phyloP scores from a whole-genome alignment of 2,113 vertebrate genomes.

The Oncorhynchus nerka region DNA sequence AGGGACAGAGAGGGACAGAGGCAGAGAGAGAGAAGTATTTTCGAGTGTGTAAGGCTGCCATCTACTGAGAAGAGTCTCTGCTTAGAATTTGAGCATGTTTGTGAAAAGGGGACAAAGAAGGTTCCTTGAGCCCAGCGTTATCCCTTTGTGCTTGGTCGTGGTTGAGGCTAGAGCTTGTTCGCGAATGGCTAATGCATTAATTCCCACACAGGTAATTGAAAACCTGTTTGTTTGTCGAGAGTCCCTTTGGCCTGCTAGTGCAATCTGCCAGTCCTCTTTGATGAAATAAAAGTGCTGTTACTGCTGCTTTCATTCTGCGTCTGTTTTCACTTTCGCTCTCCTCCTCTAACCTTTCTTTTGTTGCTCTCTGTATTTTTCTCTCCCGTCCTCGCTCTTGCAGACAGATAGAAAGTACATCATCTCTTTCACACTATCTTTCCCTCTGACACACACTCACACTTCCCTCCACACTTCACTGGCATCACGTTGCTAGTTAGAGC shows the following conservation, averaged over 20 bases:
- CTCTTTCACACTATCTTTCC: neutral
- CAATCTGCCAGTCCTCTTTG: neutral
- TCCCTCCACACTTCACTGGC: neutral
- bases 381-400: too few relatives aligned
- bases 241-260: neutral
- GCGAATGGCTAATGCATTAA: slow-evolving; percentile 1
- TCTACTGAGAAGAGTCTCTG: slow-evolving; percentile 49
- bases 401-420: too few relatives aligned
- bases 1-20: neutral
- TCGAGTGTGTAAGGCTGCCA: slow-evolving; percentile 56
- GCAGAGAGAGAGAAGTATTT: slow-evolving; percentile 15
- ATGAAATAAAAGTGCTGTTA: neutral
- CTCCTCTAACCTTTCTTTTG: neutral
- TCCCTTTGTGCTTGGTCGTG: slow-evolving; percentile 9
- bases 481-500: slow-evolving; percentile 11
- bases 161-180: neutral
- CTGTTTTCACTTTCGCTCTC: neutral
- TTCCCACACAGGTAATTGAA: slow-evolving; percentile 15
- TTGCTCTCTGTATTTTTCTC: too few relatives aligned
- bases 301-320: neutral
- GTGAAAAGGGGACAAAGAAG: too few relatives aligned
- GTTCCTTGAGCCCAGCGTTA: neutral
- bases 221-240: slow-evolving; percentile 14
- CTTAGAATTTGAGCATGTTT: too few relatives aligned
- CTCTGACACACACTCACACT: neutral